These are phyloP conservation scores for Gymnocypris eckloni DNA, from an alignment of 2,797 vertebrate genomes.

Conservation along the genomic window DNA sequence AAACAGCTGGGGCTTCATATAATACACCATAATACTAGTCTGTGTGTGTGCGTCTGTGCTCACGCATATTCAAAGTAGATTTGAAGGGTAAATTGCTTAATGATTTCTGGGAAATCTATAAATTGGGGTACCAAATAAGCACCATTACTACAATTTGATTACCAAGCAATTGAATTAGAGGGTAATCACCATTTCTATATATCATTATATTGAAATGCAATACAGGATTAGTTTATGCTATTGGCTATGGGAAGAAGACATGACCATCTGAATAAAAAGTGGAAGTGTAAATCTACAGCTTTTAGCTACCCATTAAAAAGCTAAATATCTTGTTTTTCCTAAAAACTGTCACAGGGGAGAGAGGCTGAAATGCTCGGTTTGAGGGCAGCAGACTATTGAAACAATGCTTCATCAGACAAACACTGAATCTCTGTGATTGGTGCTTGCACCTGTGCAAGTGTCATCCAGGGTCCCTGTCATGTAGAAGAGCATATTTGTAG, in stretches of 20 bases:
- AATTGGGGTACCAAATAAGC: constrained; percentile 83
- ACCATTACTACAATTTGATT: constrained; percentile 84
- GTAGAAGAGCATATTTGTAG: background rate
- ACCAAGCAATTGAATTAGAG: constrained; percentile 81
- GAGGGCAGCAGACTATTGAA: constrained; percentile 22
- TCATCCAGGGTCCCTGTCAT: background rate
- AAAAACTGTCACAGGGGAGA: background rate
- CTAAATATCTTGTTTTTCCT: constrained; percentile 23
- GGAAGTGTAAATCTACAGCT: constrained; percentile 70
- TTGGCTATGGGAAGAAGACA: constrained; percentile 78
- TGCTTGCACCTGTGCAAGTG: constrained; percentile 11
- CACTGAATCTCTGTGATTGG: constrained; percentile 32
- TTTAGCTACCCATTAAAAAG: constrained; percentile 64
- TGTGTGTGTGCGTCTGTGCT: constrained; percentile 62
- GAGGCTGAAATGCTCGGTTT: constrained; percentile 11
- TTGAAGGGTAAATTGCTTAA: constrained; percentile 82
- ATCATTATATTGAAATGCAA: constrained; percentile 83
- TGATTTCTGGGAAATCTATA: constrained; percentile 84
- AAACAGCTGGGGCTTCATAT: constrained; percentile 80
- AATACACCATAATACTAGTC: constrained; percentile 77
- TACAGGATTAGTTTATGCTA: constrained; percentile 77
- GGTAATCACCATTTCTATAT: constrained; percentile 82
- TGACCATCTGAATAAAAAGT: constrained; percentile 71
- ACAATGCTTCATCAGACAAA: constrained; percentile 43
- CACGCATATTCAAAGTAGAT: constrained; percentile 78